Conservation (phyloP, 2,888 invertebrate species). For the Alloscopus bannaensis region DNA sequence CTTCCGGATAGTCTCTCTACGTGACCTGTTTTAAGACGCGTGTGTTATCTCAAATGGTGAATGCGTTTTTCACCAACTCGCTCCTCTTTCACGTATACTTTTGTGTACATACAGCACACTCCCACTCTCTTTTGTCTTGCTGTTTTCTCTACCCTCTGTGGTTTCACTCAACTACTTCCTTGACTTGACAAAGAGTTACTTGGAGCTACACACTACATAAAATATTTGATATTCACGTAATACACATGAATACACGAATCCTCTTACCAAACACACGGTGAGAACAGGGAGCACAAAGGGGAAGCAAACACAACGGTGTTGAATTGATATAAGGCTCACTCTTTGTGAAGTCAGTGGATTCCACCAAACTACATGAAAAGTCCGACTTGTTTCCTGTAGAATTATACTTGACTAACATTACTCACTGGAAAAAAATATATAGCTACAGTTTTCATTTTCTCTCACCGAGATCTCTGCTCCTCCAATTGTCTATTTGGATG, state of each 20-base stretch:
- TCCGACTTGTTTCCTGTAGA: too few species aligned
- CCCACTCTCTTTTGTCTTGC: neutral
- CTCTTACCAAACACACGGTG: too few species aligned
- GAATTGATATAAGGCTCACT: too few species aligned
- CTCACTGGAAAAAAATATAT: too few species aligned
- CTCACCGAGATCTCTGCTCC: too few species aligned
- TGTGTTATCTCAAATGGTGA: slow-evolving; percentile 31
- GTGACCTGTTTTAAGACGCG: slow-evolving; percentile 61
- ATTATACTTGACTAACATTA: too few species aligned
- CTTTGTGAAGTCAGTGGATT: too few species aligned
- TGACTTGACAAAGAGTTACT: slow-evolving; percentile 18
- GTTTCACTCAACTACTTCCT: slow-evolving; percentile 43
- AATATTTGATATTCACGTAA: neutral
- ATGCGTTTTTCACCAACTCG: slow-evolving; percentile 48
- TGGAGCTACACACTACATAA: neutral
- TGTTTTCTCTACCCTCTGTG: slow-evolving; percentile 19
- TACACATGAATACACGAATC: neutral
- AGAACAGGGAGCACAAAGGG: too few species aligned
- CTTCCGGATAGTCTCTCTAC: slow-evolving; percentile 57
- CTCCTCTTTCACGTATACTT: neutral
- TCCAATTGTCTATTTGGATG: too few species aligned
- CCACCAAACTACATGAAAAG: too few species aligned
- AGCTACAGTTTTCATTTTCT: too few species aligned
- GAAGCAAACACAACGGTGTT: too few species aligned
- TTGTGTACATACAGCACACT: neutral